Evolutionary conservation across 2,888 invertebrate species (phyloP).

Genomic region (Dermolepida albohirtum): DNA sequence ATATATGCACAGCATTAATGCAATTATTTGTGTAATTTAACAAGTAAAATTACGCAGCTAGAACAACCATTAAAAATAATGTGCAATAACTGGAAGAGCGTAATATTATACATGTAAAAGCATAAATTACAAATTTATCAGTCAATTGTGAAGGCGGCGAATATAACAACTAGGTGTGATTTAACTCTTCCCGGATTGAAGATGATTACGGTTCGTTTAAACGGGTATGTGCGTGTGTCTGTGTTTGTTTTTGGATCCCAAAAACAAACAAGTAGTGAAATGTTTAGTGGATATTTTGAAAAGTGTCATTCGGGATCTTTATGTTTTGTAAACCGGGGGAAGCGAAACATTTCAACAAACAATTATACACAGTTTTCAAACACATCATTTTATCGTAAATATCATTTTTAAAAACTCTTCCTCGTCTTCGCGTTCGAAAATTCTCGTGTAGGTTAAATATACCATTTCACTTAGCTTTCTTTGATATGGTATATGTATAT

Average conservation of each 20-base stretch:
- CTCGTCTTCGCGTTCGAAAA: background rate
- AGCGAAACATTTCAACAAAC: constrained; percentile 61
- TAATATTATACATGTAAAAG: background rate
- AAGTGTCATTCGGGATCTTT: constrained; percentile 65
- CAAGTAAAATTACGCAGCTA: too few species aligned
- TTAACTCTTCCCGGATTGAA: constrained; percentile 18
- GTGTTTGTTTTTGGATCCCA: constrained; percentile 42
- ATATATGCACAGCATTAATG: too few species aligned
- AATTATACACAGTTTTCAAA: constrained; percentile 62
- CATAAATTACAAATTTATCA: background rate
- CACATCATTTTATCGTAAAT: constrained; percentile 60
- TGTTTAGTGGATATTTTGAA: constrained; percentile 65
- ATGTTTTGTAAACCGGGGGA: constrained; percentile 60
- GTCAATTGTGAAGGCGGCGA: constrained; percentile 5
- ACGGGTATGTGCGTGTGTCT: background rate
- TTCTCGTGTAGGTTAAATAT: too few species aligned
- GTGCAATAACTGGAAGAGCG: too few species aligned
- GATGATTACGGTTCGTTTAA: constrained; percentile 34
- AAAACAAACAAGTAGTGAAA: constrained; percentile 61
- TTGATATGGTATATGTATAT: too few species aligned
- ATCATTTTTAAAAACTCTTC: constrained; percentile 54
- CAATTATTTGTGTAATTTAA: too few species aligned
- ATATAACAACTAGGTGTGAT: constrained; percentile 31
- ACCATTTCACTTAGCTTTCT: too few species aligned
- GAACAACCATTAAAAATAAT: too few species aligned